Base-by-base conservation (phyloP, 2,888 invertebrate species). In the Sarcophaga carnaria region DNA sequence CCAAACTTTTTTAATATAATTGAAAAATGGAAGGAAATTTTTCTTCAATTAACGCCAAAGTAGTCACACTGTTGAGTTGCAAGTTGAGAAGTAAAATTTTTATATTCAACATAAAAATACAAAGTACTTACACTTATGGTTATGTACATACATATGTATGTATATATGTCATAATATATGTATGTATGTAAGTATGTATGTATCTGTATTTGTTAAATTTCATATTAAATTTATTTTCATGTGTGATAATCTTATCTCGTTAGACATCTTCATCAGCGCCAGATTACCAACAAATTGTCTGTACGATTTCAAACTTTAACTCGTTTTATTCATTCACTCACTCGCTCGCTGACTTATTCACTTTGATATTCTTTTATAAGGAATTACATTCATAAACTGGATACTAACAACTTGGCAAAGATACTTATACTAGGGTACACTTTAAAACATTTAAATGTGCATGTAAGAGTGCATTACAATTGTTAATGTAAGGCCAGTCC, bases 191-290 rank as follows among this genome's bases (percentile, higher is more conserved):
- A 20, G 2, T 37, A 37, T 37, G 17, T 54, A 54, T 54, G 59
- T 69, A 67, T 60, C 11, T 70, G 54, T 70, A 67, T 76, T 49
- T 70, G 67, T 88, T 88, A 86, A 85, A 83, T 87, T 88, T 54
- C 82, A 83, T 77, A 86, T 84, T 80, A 78, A 66, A 81, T 76
- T 83, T 82, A 79, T 80, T 67, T 77, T 77, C 71, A 86, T 78
- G 74, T 85, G 83, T 85, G 88, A 89, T 89, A 89, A 89, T 88
- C 89, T 89, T 88, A 90, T 90, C 90, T 87, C 74, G 47, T 89
- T 83, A 89, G 89, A 90, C 90, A 91, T 90, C 90, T 90, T 88
- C 90, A 89, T 89, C 89, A 89, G 89, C 82, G 79, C 79, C 83
- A 88, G 89, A 89, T 90, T 90, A 88, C 85, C 85, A 86, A 88